A percentile compares a stretch with the other conserved stretches of the same genome.
Conservation (phyloP, 2,888 invertebrate species). For the Penaeus monodon region DNA sequence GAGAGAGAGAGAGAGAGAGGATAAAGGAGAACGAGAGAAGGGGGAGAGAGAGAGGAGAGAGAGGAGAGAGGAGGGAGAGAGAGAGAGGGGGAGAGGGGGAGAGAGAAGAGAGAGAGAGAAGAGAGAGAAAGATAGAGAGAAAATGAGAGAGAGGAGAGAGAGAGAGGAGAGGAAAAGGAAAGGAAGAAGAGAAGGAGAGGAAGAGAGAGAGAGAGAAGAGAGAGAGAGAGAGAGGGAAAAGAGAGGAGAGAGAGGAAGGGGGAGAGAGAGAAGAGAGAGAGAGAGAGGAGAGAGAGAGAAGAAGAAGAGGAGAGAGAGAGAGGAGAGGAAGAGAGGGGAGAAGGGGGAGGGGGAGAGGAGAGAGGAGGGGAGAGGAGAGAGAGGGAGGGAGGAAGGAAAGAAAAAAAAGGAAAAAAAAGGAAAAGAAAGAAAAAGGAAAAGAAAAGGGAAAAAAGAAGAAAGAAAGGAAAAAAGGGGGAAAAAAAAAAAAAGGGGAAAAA, state of each 20-base stretch:
- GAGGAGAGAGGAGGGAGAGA: background rate
- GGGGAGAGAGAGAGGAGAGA: background rate
- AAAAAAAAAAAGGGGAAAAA: too few relatives aligned
- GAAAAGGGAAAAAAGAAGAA: too few relatives aligned
- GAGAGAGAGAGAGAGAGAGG: background rate
- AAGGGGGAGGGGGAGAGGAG: background rate
- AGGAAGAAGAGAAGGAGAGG: too few relatives aligned
- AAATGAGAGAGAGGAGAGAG: background rate
- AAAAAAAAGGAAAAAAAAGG: too few relatives aligned
- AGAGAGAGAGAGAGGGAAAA: background rate
- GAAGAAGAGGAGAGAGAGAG: background rate
- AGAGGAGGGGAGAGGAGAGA: background rate
- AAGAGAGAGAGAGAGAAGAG: background rate
- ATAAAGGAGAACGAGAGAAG: background rate
- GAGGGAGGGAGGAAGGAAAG: background rate
- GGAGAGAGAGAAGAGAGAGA: background rate
- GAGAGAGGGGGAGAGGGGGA: background rate
- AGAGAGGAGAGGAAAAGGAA: background rate
- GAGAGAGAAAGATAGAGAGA: background rate
- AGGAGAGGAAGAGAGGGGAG: background rate
- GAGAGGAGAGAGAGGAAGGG: background rate
- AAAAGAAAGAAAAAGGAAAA: too few relatives aligned
- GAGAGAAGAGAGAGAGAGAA: slow-evolving; percentile 8
- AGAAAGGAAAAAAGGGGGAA: too few relatives aligned
- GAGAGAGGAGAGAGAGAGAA: background rate